Percentiles rank a stretch among this genome's conserved stretches.
Conservation (phyloP, 2,797 vertebrate genomes). For the Notoglanidium macrostoma region DNA sequence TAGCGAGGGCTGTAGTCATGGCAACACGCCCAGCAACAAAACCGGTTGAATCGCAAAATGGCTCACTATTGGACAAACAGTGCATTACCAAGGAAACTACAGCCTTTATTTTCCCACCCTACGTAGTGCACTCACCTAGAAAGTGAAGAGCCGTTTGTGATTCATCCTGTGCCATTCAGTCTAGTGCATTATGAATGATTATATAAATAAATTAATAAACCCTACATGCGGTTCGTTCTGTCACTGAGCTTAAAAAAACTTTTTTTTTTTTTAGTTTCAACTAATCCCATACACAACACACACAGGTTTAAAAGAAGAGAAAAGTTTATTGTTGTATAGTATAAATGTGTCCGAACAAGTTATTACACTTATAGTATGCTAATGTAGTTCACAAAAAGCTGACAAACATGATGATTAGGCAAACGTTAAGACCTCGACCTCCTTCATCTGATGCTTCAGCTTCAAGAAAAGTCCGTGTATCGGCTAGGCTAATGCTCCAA, state of each 20-base stretch:
- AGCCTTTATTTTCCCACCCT: not conserved
- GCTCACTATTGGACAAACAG: not conserved
- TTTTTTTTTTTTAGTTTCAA: no score
- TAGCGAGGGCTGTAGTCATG: not conserved
- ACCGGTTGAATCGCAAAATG: not conserved
- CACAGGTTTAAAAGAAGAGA: constrained; percentile 45
- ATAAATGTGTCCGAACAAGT: constrained; percentile 61
- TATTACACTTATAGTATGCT: constrained; percentile 18
- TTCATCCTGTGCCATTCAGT: not conserved
- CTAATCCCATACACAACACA: not conserved
- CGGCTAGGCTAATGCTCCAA: not conserved
- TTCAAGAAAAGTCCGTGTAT: not conserved
- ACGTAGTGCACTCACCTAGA: not conserved
- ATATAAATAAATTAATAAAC: not conserved
- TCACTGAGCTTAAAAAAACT: not conserved
- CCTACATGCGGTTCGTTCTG: not conserved
- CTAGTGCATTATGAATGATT: constrained; percentile 10
- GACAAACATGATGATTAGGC: not conserved
- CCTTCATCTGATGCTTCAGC: not conserved
- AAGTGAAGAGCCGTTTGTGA: not conserved
- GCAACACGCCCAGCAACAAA: not conserved
- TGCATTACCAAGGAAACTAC: not conserved
- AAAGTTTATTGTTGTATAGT: constrained; percentile 70
- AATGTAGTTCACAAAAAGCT: constrained; percentile 33
- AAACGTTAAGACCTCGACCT: not conserved